A percentile compares a stretch with the other conserved stretches of the same genome.
Conservation (phyloP, 35 echinoderm and acorn worm genomes). For the Apostichopus japonicus region DNA sequence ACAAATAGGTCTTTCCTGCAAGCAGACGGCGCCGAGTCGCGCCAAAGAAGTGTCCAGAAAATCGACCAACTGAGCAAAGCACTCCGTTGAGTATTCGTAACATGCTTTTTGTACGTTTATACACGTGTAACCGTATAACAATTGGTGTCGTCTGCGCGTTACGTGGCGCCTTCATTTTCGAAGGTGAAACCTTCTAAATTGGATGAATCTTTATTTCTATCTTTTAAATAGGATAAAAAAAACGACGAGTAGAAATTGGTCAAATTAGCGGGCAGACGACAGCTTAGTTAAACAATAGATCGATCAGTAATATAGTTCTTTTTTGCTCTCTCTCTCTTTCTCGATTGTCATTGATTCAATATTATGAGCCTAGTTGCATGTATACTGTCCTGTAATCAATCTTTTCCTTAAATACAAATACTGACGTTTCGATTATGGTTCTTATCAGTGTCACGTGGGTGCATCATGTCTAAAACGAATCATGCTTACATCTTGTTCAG, state of each 20-base stretch:
- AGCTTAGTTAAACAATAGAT: neutral
- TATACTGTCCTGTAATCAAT: too few species aligned
- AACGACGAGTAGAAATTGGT: neutral
- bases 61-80: neutral
- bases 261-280: neutral
- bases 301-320: neutral
- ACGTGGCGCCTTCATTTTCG: neutral
- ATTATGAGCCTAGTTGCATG: too few species aligned
- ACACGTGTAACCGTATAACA: conserved; percentile 1
- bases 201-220: neutral
- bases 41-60: neutral
- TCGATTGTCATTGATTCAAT: neutral
- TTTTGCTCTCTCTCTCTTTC: neutral
- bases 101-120: neutral
- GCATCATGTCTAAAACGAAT: too few species aligned
- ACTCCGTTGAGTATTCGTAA: conserved; percentile 1
- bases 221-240: neutral
- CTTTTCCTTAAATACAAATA: too few species aligned
- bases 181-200: conserved; percentile 6
- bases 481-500: too few species aligned
- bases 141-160: neutral
- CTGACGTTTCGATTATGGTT: too few species aligned
- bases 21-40: neutral
- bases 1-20: neutral
- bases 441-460: too few species aligned